Percentiles rank a stretch among this genome's conserved stretches.
phyloP scores from a whole-genome alignment of 1,140 invertebrate species.

The Atopsyche davidsoni region DNA sequence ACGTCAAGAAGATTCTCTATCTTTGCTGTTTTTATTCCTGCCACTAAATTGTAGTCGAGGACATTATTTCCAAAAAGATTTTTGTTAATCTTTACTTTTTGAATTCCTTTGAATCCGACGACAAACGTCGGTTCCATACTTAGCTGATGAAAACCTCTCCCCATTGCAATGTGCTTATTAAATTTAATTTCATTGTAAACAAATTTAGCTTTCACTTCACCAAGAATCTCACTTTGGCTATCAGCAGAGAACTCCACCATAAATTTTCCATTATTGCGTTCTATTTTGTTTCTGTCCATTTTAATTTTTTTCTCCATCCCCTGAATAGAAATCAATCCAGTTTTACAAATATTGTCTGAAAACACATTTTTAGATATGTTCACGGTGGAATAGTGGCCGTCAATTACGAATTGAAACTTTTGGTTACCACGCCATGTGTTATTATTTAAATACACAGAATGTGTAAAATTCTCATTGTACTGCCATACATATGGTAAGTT shows the following conservation, averaged over 20 bases:
- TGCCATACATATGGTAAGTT: conserved; percentile 89
- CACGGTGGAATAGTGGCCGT: conserved; percentile 84
- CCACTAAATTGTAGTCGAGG: conserved; percentile 86
- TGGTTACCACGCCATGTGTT: conserved; percentile 81
- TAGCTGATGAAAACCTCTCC: conserved; percentile 45
- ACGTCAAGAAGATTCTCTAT: conserved; percentile 85
- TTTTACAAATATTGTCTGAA: conserved; percentile 75
- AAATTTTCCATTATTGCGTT: conserved; percentile 75
- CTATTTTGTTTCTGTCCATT: conserved; percentile 73
- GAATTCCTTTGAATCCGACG: conserved; percentile 88
- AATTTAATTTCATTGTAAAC: conserved; percentile 69
- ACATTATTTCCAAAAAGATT: conserved; percentile 89
- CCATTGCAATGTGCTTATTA: conserved; percentile 53
- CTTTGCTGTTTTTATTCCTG: conserved; percentile 83
- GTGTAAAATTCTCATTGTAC: conserved; percentile 91
- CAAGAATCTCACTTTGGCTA: conserved; percentile 90
- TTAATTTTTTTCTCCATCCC: conserved; percentile 97
- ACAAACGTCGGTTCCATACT: conserved; percentile 68
- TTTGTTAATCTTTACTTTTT: conserved; percentile 83
- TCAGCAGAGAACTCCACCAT: conserved; percentile 85
- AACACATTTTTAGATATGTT: conserved; percentile 84
- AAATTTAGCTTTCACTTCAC: conserved; percentile 74
- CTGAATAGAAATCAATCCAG: conserved; percentile 74
- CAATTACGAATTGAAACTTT: conserved; percentile 78
- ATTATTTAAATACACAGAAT: conserved; percentile 79